Evolutionary conservation across 2,113 vertebrate genomes (phyloP), one percentile per base, ranked within the genome.

Genomic region (Pterophyllum scalare): DNA sequence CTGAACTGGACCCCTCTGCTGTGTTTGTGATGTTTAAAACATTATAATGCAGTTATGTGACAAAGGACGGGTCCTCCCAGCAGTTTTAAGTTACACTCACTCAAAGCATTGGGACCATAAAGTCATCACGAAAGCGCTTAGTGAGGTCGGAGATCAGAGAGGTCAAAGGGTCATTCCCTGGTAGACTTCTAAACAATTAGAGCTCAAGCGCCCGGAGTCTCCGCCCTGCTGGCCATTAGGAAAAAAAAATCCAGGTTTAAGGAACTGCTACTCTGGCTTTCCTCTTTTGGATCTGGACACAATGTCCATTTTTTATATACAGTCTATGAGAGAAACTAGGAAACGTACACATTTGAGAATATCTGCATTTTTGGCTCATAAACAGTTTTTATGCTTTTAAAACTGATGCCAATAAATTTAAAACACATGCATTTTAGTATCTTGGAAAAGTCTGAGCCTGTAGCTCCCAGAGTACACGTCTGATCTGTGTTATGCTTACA

Each of bases 381-480:
- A 38, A 38, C 9, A 38, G 9, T 12, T 40, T 12, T 11, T 40
- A 40, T 40, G 4, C 40, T 5, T 43, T 14, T 49, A 49, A 49
- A 17, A 7, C 15, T 17, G 5, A 17, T 49, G 15, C 46, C 15
- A 17, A 6, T 49, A 49, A 17, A 49, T 46, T 46, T 46, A 6
- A 49, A 17, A 5, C 6, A 43, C 24, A 26, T 0, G 0, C 43
- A 43, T 0, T 65, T 38, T 22, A 46, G 22, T 24, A 46, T 22
- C 14, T 46, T 46, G 0, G 22, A 14, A 46, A 67, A 46, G 26
- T 46, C 6, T 46, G n/a, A 67, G 26, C 22, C 24, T 26, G 8
- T 67, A 67, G 8, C 8, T 67, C 5, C 0, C 22, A 46, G 40
- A 26, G 15, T 67, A 46, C 8, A 11, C 22, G 49, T 52, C 6